Conservation (phyloP, 1,140 invertebrate species). For the Lamellibrachia luymesi region DNA sequence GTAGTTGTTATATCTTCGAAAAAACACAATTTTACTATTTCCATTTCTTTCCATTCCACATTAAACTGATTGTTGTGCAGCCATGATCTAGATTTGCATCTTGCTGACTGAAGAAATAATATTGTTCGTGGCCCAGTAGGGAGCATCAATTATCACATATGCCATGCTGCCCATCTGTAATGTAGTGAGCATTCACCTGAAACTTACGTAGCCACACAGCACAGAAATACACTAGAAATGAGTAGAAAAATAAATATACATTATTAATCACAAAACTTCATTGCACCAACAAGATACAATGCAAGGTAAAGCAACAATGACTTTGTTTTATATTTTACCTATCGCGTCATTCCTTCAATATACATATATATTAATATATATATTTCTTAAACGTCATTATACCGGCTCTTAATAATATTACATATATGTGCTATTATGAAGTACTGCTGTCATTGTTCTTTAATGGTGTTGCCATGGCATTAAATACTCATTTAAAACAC, state of each 20-base stretch:
- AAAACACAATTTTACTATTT: background rate
- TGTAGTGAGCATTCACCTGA: background rate
- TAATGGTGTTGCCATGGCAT: background rate
- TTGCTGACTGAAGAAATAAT: background rate
- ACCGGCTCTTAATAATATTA: background rate
- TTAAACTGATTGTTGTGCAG: background rate
- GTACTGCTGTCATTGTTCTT: background rate
- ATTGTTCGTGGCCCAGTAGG: background rate
- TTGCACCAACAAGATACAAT: background rate
- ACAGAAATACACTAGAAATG: background rate
- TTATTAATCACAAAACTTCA: constrained; percentile 2
- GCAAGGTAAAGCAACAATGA: background rate
- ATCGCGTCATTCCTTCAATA: background rate
- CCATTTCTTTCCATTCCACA: background rate
- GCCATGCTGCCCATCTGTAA: background rate
- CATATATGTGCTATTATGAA: background rate
- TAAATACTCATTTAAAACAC: background rate
- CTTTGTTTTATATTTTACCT: background rate
- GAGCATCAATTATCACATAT: background rate
- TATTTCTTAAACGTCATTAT: constrained; percentile 6
- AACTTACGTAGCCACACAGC: background rate
- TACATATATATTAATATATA: constrained; percentile 3
- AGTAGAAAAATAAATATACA: constrained; percentile 6
- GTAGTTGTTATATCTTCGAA: background rate
- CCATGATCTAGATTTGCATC: background rate